phyloP scores from a whole-genome alignment of 2,888 invertebrate genomes.

The Xestia ashworthii region DNA sequence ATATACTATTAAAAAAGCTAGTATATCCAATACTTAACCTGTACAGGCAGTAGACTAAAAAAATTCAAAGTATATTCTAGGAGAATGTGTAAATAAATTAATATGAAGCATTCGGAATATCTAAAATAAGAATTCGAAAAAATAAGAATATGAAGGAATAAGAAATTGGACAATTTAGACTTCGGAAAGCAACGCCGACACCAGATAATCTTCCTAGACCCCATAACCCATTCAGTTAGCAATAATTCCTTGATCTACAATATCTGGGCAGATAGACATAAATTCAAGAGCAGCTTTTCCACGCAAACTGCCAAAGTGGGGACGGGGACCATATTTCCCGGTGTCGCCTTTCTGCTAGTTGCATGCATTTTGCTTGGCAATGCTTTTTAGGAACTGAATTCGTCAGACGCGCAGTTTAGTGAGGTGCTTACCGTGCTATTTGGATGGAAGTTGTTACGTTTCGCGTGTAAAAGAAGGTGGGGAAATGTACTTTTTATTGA shows the following conservation, averaged over 20 bases:
- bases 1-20: too few relatives aligned
- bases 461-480: conserved; percentile 4
- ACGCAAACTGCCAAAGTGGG: conserved; percentile 45
- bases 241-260: conserved; percentile 35
- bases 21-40: too few relatives aligned
- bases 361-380: conserved; percentile 50
- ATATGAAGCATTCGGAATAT: too few relatives aligned
- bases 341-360: conserved; percentile 49
- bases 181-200: too few relatives aligned
- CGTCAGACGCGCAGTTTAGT: conserved; percentile 49
- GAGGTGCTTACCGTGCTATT: conserved; percentile 51
- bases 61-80: too few relatives aligned
- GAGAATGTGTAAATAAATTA: too few relatives aligned
- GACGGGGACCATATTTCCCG: conserved; percentile 44
- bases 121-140: too few relatives aligned
- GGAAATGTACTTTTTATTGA: rapidly evolving
- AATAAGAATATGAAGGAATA: too few relatives aligned
- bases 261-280: conserved; percentile 37
- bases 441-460: conserved; percentile 29
- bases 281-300: conserved; percentile 49
- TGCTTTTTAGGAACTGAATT: conserved; percentile 53
- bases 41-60: too few relatives aligned
- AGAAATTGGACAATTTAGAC: too few relatives aligned
- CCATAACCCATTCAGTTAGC: conserved; percentile 12
- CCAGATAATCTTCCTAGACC: neutral